Evolutionary conservation across 2,113 vertebrate genomes (phyloP), one percentile per base, ranked within the genome.

Genomic region (Dermatemys mawii): DNA sequence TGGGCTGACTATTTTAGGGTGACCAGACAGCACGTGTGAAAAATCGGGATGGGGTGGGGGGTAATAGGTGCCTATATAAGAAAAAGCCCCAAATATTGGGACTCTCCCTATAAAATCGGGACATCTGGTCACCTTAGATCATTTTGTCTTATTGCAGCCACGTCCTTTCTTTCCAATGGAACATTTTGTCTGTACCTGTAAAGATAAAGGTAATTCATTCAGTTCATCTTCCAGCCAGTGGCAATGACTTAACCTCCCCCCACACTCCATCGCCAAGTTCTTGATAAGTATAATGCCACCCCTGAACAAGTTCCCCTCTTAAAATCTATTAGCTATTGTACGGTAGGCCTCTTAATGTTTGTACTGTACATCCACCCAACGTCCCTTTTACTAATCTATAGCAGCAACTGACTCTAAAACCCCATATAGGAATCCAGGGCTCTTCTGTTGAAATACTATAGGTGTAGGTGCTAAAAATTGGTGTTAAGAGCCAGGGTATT

Each of bases 211-310:
- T 91, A 26, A 0, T 55, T 48, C 35, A 57, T 79, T 8, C 16
- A 0, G 24, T 46, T 78, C 8, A n/a, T n/a, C n/a, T n/a, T n/a
- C n/a, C n/a, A n/a, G n/a, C 16, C 0, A 54, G 5, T 13, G 35
- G 35, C 60, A n/a, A n/a, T 67, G 60, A 21, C 35, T 67, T 19
- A 67, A 8, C 7, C 57, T 14, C 55, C 11, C 2, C 6, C 13
- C 57, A 46, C 46, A 46, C 11, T 3, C 48, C 10, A 9, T 24
- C 10, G 9, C 54, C 10, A 55, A 27, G 54, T 11, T 27, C 54
- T 27, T 55, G 10, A 55, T 27, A 55, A 27, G 26, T 21, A 67
- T 67, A n/a, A 67, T 67, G 35, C 60, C 17, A 67, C 60, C 32
- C 60, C 17, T 35, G 32, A n/a, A n/a, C 17, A 19, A 67, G 60